Percentiles rank a stretch among this genome's conserved stretches.
phyloP scores from a whole-genome alignment of 1,140 invertebrate genomes.

The Panagrolaimus sp. region DNA sequence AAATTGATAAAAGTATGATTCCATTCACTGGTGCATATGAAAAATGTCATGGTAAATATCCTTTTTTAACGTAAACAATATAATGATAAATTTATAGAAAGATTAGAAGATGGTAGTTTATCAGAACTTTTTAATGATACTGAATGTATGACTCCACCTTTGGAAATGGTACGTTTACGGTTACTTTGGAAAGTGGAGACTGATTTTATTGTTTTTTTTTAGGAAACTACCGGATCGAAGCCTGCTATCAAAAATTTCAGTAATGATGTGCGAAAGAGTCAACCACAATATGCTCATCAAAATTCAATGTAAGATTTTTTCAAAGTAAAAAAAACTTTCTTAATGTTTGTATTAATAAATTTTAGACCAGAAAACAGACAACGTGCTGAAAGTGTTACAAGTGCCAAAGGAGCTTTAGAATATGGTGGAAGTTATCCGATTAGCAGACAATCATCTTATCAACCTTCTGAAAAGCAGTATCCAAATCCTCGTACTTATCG shows the following conservation, averaged over 20 bases:
- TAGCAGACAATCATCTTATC: background rate
- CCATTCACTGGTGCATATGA: slow-evolving; percentile 8
- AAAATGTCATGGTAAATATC: background rate
- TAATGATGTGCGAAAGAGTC: slow-evolving; percentile 1
- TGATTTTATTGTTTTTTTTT: background rate
- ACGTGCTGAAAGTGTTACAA: background rate
- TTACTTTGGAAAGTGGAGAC: background rate
- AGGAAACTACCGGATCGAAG: background rate
- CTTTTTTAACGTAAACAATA: background rate
- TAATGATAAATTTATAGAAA: background rate
- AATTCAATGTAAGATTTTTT: no score
- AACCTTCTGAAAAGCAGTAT: background rate
- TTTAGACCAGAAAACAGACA: background rate
- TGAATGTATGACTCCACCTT: no score
- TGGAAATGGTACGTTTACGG: background rate
- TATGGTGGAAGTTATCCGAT: background rate
- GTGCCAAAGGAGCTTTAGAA: background rate
- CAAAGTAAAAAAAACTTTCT: no score
- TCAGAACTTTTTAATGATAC: background rate
- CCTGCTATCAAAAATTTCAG: background rate
- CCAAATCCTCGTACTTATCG: background rate
- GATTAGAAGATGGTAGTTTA: slow-evolving; percentile 8
- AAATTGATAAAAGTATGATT: background rate
- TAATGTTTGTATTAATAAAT: no score
- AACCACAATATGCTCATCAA: background rate